phyloP scores from a whole-genome alignment of 1,140 invertebrate genomes.

The Neodiprion virginianus region DNA sequence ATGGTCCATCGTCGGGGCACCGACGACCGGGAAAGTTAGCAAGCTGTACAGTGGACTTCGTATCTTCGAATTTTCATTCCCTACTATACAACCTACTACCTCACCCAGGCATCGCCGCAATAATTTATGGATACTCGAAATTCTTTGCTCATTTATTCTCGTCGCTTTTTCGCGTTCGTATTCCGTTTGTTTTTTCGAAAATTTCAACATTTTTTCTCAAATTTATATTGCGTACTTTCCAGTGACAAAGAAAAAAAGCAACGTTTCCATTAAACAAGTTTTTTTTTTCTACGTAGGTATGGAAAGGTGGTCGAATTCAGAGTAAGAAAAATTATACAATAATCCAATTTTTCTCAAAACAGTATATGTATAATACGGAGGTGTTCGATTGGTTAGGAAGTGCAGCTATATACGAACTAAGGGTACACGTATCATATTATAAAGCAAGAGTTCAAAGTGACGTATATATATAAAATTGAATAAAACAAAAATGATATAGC shows the following conservation, averaged over 20 bases:
- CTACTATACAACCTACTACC: conserved; percentile 83
- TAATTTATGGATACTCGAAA: conserved; percentile 25
- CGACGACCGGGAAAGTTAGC: conserved; percentile 74
- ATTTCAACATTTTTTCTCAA: background rate
- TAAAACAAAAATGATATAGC: too few species aligned
- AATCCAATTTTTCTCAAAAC: too few species aligned
- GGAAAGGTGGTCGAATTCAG: too few species aligned
- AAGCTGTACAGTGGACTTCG: conserved; percentile 74
- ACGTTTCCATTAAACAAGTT: conserved; percentile 6
- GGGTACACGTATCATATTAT: too few species aligned
- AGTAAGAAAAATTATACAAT: too few species aligned
- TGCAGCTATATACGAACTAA: too few species aligned
- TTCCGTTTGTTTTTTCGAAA: background rate
- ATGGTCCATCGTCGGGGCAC: conserved; percentile 49
- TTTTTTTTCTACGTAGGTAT: too few species aligned
- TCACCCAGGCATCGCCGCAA: conserved; percentile 66
- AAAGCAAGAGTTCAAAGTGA: too few species aligned
- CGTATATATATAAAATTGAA: too few species aligned
- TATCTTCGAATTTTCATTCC: conserved; percentile 70
- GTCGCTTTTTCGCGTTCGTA: background rate
- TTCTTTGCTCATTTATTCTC: conserved; percentile 15
- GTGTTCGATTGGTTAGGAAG: too few species aligned
- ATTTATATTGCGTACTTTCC: too few species aligned
- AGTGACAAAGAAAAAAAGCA: conserved; percentile 14
- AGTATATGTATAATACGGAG: too few species aligned